Base-by-base conservation (phyloP, 2,797 vertebrate species). In the Avahi laniger region DNA sequence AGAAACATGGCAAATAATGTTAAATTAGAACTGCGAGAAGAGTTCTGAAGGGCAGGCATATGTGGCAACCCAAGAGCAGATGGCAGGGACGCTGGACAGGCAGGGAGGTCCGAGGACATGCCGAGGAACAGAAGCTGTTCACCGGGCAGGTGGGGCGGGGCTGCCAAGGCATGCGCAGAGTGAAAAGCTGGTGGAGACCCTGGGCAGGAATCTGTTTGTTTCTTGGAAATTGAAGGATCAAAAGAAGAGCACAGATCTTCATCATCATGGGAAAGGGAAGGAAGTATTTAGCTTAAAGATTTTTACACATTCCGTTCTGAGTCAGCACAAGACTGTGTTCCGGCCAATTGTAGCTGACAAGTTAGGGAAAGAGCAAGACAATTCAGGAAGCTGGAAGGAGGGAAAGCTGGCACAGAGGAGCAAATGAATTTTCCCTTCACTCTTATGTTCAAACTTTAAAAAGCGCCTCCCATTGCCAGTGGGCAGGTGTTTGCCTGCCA, bases 271-370 rank as follows among this genome's bases (percentile, higher is more conserved):
- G 61, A 46, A 9, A 72, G 30, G 4, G 5, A 76, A 57, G 73
- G 22, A 28, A 12, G 5, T 35, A 50, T 79, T 52, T 82, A 48
- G 73, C 59, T 70, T 57, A 17, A 85, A 28, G 78, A 7, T 54
- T 30, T 38, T 38, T 38, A 57, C 69, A 59, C 59, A 65, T 85
- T 85, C n/a, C 41, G 9, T 67, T 61, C 41, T 76, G 46, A 93
- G n/a, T 76, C 73, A 94, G 76, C 24, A 43, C 9, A 90, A 80
- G 84, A 46, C 14, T 38, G 46, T 20, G 4, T 50, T 50, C 15
- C 14, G 72, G 59, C 33, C 54, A 72, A 35, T 33, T 48, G 67
- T 26, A 93, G 59, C 75, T 89, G 78, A 65, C 59, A 88, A 78
- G 30, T 67, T 81, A 33, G 54, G 15, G n/a, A 24, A 89, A 70